These are phyloP conservation scores for Microplitis demolitor DNA, from an alignment of 1,140 invertebrate species.

Conservation along the genomic window DNA sequence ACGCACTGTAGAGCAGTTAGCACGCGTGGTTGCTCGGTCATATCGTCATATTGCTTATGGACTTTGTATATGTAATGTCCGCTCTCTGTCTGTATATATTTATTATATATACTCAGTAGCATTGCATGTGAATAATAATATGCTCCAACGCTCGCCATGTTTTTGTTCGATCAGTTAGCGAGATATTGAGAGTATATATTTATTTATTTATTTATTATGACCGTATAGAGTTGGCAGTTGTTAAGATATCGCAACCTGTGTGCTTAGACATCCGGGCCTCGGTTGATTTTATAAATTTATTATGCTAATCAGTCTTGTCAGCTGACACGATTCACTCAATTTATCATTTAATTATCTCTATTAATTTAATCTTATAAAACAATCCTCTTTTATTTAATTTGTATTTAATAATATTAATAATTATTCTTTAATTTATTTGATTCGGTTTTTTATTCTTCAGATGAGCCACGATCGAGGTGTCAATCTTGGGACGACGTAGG, in stretches of 20 bases:
- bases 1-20: constrained; percentile 4
- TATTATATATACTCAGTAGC: background rate
- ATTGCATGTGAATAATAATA: constrained; percentile 11
- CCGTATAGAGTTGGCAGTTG: no score
- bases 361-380: no score
- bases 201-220: background rate
- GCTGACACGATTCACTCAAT: background rate
- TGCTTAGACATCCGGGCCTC: no score
- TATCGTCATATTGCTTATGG: background rate
- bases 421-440: background rate
- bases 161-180: background rate
- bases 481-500: constrained; percentile 67
- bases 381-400: no score
- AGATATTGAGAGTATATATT: background rate
- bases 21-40: background rate
- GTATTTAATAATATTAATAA: background rate
- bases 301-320: no score
- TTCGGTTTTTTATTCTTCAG: constrained; percentile 45
- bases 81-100: background rate
- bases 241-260: no score
- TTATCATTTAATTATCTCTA: no score
- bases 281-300: no score
- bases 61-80: background rate
- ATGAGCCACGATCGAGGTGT: constrained; percentile 65
- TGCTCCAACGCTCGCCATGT: background rate